A percentile compares a stretch with the other conserved stretches of the same genome.
These are phyloP conservation scores for Neocrepidodera transversa DNA, from an alignment of 2,888 invertebrate species.

Conservation along the genomic window DNA sequence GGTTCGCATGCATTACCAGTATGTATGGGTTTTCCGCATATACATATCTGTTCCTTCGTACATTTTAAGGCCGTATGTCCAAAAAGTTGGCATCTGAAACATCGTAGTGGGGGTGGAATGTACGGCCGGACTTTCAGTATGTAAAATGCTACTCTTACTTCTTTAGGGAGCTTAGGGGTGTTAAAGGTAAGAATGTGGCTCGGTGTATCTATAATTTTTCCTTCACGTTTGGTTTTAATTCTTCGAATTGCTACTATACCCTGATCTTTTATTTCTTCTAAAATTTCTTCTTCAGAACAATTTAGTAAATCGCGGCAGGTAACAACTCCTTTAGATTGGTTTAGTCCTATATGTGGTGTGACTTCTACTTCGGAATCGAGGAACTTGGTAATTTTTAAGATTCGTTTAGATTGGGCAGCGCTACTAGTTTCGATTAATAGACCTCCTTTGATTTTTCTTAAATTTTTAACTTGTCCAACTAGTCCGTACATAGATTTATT, in stretches of 20 bases:
- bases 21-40: conserved; percentile 9
- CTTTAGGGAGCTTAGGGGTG: conserved; percentile 26
- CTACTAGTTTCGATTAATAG: too few relatives aligned
- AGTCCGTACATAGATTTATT: background rate
- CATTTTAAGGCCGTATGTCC: conserved; percentile 13
- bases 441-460: background rate
- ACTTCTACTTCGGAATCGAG: background rate
- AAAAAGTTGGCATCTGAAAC: conserved; percentile 32
- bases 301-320: background rate
- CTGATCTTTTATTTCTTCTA: conserved; percentile 3
- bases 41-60: conserved; percentile 1
- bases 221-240: conserved; percentile 15
- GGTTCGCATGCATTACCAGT: background rate
- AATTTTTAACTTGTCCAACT: background rate
- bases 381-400: background rate
- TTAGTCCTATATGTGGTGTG: background rate
- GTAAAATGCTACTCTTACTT: conserved; percentile 32
- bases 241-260: background rate
- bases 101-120: conserved; percentile 38
- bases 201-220: conserved; percentile 23
- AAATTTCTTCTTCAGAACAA: background rate
- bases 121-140: conserved; percentile 30
- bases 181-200: conserved; percentile 14
- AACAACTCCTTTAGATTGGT: background rate
- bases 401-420: too few relatives aligned